These are phyloP conservation scores for Heteropelma amictum DNA, from an alignment of 2,888 invertebrate genomes.

Conservation along the genomic window DNA sequence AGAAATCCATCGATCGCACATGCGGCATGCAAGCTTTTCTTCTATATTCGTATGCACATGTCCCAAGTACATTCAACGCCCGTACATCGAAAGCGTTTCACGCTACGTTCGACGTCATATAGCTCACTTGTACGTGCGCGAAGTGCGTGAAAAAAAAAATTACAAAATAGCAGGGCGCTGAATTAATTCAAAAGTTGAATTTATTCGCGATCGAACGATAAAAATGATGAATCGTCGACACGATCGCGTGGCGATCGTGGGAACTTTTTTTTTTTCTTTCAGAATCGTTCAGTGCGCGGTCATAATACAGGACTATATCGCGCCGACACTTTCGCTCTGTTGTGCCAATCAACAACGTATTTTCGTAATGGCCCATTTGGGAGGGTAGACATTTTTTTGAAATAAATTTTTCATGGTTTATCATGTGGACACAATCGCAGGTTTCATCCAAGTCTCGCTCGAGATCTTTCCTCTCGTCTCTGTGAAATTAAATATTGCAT, in stretches of 20 bases:
- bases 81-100: conserved; percentile 20
- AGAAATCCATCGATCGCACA: conserved; percentile 41
- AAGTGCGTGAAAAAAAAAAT: background rate
- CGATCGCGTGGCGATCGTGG: background rate
- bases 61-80: background rate
- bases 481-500: conserved; percentile 51
- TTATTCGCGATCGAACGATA: conserved; percentile 5
- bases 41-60: background rate
- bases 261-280: background rate
- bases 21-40: conserved; percentile 41
- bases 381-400: too few species aligned
- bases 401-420: background rate
- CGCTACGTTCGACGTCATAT: conserved; percentile 22
- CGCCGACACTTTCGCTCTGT: too few species aligned
- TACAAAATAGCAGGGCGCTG: background rate
- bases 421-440: conserved; percentile 2
- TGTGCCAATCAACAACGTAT: too few species aligned
- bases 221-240: conserved; percentile 4
- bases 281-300: background rate
- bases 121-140: conserved; percentile 14
- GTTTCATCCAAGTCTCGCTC: too few species aligned
- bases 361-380: too few species aligned
- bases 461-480: conserved; percentile 6
- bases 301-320: too few species aligned
- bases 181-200: conserved; percentile 8